Percentiles rank a stretch among this genome's conserved stretches.
These are phyloP conservation scores for Discoglossus pictus DNA, from an alignment of 2,797 vertebrate species.

Conservation along the genomic window DNA sequence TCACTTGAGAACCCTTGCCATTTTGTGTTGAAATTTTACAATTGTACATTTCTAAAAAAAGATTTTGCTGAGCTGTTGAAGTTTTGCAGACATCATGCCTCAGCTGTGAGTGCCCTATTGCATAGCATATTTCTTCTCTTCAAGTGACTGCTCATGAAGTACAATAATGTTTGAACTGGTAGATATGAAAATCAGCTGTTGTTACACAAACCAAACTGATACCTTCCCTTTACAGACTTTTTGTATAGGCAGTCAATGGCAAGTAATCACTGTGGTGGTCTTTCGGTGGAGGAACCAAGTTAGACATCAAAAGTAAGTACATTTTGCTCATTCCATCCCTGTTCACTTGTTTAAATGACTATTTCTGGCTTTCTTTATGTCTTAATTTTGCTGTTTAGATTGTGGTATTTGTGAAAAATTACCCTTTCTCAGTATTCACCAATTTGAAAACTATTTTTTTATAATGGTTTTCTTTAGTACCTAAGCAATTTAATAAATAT, in stretches of 20 bases:
- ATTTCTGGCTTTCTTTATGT: no score
- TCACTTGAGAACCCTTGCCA: no score
- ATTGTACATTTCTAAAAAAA: no score
- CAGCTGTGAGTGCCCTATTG: no score
- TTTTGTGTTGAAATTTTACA: no score
- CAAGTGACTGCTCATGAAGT: constrained; percentile 16
- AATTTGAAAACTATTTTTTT: no score
- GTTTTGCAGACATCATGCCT: no score
- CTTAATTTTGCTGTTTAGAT: no score
- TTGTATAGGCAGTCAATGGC: constrained; percentile 23
- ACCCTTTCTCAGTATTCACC: no score
- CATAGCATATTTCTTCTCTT: constrained; percentile 1
- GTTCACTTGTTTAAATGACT: not conserved
- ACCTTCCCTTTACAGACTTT: constrained; percentile 32
- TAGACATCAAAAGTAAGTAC: constrained; percentile 59
- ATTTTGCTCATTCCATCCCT: constrained; percentile 11
- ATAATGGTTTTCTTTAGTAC: not conserved
- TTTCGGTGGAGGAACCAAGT: constrained; percentile 46
- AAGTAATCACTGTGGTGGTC: constrained; percentile 51
- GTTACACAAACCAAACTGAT: not conserved
- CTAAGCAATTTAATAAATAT: not conserved
- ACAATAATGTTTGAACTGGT: constrained; percentile 2
- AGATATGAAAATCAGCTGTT: not conserved
- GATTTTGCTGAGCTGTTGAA: no score
- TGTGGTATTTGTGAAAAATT: no score